Percentiles rank a stretch among this genome's conserved stretches.
Conservation (phyloP, 2,888 invertebrate genomes). For the Drosophila mayaguana region DNA sequence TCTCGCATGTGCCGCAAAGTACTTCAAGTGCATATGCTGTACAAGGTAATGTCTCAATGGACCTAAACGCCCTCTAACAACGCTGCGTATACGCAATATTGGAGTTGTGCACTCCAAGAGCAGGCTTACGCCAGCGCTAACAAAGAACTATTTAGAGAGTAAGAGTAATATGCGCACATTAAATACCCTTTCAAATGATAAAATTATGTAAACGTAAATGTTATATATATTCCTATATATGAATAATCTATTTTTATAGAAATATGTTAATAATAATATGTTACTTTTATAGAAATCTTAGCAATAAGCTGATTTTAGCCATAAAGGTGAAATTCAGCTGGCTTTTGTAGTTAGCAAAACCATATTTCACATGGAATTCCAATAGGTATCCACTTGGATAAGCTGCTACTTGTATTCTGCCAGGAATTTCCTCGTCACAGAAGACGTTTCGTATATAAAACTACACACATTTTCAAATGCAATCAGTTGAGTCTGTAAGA, state of each 20-base stretch:
- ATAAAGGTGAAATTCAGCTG: too few relatives aligned
- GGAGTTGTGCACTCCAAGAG: constrained; percentile 18
- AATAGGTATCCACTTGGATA: background rate
- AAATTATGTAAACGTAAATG: background rate
- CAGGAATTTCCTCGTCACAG: background rate
- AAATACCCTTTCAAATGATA: background rate
- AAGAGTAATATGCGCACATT: background rate
- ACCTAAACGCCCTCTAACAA: constrained; percentile 53
- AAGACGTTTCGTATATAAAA: background rate
- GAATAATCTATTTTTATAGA: too few relatives aligned
- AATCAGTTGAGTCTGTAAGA: background rate
- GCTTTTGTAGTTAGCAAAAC: too few relatives aligned
- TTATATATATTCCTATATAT: too few relatives aligned
- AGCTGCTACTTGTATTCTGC: too few relatives aligned
- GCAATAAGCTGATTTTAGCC: too few relatives aligned
- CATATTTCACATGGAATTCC: background rate
- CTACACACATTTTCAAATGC: background rate
- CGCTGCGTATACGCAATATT: constrained; percentile 58
- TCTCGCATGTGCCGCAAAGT: constrained; percentile 59
- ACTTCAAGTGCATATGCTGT: constrained; percentile 59
- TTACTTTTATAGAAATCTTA: too few relatives aligned
- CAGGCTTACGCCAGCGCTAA: constrained; percentile 23
- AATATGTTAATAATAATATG: too few relatives aligned
- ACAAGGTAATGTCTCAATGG: constrained; percentile 67
- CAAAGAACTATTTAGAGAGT: constrained; percentile 4